phyloP scores from a whole-genome alignment of 2,888 invertebrate genomes.

The Melanophora roralis region DNA sequence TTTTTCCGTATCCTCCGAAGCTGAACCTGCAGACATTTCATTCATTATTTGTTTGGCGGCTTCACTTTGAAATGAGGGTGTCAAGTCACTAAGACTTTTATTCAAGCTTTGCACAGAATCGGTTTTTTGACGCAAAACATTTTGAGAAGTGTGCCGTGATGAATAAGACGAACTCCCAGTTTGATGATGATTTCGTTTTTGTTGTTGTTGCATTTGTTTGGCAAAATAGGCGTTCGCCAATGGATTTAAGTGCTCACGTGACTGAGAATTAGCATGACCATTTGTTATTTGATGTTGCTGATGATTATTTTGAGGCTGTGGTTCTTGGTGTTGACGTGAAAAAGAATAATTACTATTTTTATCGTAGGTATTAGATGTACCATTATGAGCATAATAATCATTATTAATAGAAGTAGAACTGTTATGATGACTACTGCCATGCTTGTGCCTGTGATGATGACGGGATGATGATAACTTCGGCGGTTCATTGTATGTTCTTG shows the following conservation, averaged over 20 bases:
- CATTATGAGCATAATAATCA: conserved; percentile 64
- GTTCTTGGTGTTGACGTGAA: conserved; percentile 62
- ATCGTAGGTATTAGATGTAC: conserved; percentile 68
- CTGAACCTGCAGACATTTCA: conserved; percentile 82
- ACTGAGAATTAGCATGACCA: conserved; percentile 55
- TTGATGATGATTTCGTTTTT: conserved; percentile 55
- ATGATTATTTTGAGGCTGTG: conserved; percentile 64
- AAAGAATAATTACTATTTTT: conserved; percentile 72
- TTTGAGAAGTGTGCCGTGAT: conserved; percentile 69
- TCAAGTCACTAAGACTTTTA: conserved; percentile 79
- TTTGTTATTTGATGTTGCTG: conserved; percentile 65
- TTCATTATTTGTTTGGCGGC: conserved; percentile 91
- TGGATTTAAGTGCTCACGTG: conserved; percentile 70
- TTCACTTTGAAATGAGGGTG: conserved; percentile 88
- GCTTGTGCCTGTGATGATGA: conserved; percentile 67
- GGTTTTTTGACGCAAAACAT: conserved; percentile 74
- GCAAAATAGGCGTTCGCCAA: conserved; percentile 74
- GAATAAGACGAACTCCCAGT: conserved; percentile 60
- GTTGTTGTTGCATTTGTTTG: conserved; percentile 72
- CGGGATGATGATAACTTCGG: conserved; percentile 65
- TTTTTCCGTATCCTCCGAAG: conserved; percentile 76
- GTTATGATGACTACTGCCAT: conserved; percentile 65
- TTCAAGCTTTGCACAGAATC: conserved; percentile 76
- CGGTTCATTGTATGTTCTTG: conserved; percentile 77
- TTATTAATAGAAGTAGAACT: conserved; percentile 61